Evolutionary conservation across 2,797 vertebrate species (phyloP).

Genomic region (Pogonophryne albipinna): DNA sequence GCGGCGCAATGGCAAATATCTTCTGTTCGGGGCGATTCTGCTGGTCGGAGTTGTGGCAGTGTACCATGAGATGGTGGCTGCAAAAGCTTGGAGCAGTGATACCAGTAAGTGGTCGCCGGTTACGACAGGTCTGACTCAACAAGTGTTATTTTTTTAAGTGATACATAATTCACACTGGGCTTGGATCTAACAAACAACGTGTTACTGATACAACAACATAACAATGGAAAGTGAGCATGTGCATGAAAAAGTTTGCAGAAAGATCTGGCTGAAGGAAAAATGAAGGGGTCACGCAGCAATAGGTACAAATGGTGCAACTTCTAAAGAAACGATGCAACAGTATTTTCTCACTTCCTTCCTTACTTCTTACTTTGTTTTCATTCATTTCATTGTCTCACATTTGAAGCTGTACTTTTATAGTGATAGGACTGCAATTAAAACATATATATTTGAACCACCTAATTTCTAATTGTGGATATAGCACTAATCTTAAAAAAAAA

Average conservation of each 20-base stretch:
- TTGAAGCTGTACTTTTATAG: not conserved
- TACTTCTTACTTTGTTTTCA: too few relatives aligned
- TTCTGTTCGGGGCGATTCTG: constrained; percentile 70
- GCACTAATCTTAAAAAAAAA: not conserved
- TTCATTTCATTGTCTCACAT: not conserved
- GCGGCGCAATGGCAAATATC: constrained; percentile 65
- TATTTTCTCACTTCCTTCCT: too few relatives aligned
- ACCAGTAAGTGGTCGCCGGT: constrained; percentile 57
- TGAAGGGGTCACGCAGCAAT: too few relatives aligned
- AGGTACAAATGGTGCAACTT: not conserved
- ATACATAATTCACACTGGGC: not conserved
- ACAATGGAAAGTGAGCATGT: not conserved
- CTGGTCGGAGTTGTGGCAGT: constrained; percentile 64
- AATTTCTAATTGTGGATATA: not conserved
- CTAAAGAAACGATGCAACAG: not conserved
- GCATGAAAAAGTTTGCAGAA: not conserved
- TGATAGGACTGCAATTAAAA: not conserved
- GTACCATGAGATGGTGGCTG: constrained; percentile 74
- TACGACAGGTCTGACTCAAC: constrained; percentile 9
- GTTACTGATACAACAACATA: not conserved
- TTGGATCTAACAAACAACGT: not conserved
- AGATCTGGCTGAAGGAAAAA: not conserved
- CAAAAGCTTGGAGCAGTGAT: constrained; percentile 41
- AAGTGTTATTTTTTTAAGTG: not conserved
- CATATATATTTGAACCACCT: not conserved